Percentiles rank a stretch among this genome's conserved stretches.
Evolutionary conservation across 53 echinoderm and acorn worm species (phyloP).

Genomic region (Crossaster papposus): DNA sequence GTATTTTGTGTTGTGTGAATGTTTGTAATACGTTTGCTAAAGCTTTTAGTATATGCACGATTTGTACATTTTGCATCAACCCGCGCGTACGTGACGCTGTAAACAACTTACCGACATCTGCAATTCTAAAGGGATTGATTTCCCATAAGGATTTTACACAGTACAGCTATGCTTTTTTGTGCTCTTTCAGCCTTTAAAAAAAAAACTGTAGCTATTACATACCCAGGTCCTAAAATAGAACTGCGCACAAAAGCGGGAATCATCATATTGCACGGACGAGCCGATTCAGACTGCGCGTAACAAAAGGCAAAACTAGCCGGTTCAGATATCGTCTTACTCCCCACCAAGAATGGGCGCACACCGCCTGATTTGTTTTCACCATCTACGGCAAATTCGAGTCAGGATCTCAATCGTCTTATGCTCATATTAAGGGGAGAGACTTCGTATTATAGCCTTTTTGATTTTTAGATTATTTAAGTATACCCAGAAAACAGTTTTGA

Average conservation of each 20-base stretch:
- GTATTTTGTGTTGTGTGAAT: no score
- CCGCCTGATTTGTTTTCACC: constrained; percentile 15
- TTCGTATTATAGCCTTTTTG: neutral
- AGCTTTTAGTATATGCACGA: no score
- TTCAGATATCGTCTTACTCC: neutral
- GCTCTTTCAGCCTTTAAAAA: neutral
- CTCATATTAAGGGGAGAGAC: neutral
- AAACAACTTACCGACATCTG: neutral
- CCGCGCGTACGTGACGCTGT: neutral
- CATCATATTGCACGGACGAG: neutral
- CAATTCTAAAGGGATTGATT: neutral
- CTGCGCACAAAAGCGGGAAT: neutral
- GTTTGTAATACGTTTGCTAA: no score
- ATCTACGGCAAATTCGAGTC: neutral
- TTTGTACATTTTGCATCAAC: neutral
- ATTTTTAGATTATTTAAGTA: no score
- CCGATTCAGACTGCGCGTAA: neutral
- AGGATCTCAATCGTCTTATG: neutral
- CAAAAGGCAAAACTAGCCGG: neutral
- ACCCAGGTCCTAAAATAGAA: constrained; percentile 1
- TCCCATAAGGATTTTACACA: neutral
- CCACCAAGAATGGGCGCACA: neutral
- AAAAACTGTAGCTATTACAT: neutral
- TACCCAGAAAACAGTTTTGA: no score
- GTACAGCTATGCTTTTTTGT: neutral